Percentiles rank a stretch among this genome's conserved stretches.
These are phyloP conservation scores for Volucella zonaria DNA, from an alignment of 2,888 invertebrate genomes.

Conservation along the genomic window DNA sequence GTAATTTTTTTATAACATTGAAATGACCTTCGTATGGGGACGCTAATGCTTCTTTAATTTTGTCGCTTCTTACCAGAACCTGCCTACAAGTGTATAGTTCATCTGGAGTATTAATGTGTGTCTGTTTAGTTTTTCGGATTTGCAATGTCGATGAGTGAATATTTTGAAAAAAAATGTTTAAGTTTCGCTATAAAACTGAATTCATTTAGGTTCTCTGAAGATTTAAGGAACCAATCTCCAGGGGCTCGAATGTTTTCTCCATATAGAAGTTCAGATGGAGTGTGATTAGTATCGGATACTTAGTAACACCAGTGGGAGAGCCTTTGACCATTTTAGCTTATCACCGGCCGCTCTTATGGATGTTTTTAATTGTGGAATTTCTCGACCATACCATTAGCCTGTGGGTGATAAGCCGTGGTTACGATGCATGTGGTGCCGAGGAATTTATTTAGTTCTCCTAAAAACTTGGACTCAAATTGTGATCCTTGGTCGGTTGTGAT, in stretches of 20 bases:
- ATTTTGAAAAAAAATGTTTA: neutral
- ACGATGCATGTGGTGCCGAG: neutral
- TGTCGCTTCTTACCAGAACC: no score
- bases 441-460: no score
- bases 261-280: constrained; percentile 10
- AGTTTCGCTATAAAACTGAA: constrained; percentile 3
- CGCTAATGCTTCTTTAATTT: no score
- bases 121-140: neutral
- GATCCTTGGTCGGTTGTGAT: no score
- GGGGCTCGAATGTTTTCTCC: constrained; percentile 20
- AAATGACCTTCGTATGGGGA: no score
- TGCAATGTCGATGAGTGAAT: neutral
- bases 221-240: neutral
- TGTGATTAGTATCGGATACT: constrained; percentile 3
- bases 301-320: neutral
- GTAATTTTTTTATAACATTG: neutral
- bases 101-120: no score
- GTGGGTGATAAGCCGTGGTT: constrained; percentile 21
- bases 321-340: constrained; percentile 3
- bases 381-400: constrained; percentile 24
- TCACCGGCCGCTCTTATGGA: constrained; percentile 4
- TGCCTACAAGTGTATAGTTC: no score
- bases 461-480: no score
- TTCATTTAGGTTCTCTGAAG: neutral
- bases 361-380: constrained; percentile 27